Conservation (phyloP, 2,797 vertebrate genomes). For the Acipenser ruthenus region DNA sequence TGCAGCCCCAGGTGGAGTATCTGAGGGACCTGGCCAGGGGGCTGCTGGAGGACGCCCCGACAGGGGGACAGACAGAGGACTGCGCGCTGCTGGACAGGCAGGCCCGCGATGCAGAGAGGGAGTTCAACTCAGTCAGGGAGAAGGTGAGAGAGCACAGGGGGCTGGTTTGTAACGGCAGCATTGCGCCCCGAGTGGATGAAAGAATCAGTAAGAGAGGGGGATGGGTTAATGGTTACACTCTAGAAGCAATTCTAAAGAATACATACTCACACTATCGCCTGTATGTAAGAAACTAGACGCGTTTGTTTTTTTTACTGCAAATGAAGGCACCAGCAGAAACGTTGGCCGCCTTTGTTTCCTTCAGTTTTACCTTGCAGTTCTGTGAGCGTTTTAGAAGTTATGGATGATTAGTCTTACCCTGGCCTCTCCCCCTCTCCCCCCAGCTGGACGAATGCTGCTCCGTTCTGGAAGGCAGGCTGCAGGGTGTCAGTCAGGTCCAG, state of each 20-base stretch:
- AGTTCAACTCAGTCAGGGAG: constrained; percentile 67
- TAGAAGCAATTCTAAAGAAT: constrained; percentile 24
- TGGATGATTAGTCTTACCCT: no score
- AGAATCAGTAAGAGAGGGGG: constrained; percentile 16
- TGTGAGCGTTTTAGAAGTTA: no score
- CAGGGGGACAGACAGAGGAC: constrained; percentile 46
- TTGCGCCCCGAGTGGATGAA: background rate
- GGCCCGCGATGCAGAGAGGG: constrained; percentile 67
- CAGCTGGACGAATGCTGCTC: constrained; percentile 72
- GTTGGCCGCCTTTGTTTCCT: no score
- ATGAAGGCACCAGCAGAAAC: background rate
- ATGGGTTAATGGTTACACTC: constrained; percentile 5
- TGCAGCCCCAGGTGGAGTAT: constrained; percentile 85
- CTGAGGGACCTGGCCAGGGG: constrained; percentile 81
- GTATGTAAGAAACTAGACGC: constrained; percentile 10
- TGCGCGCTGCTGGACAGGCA: constrained; percentile 69
- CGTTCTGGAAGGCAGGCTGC: constrained; percentile 80
- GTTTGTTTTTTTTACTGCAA: background rate
- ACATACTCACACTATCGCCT: constrained; percentile 7
- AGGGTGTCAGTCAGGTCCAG: constrained; percentile 86
- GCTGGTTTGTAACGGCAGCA: constrained; percentile 8
- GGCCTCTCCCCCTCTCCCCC: background rate
- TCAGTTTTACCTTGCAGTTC: no score
- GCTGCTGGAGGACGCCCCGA: constrained; percentile 81
- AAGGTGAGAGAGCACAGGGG: constrained; percentile 52